Evolutionary conservation across 2,797 vertebrate genomes (phyloP), one percentile per base, ranked within the genome.

Genomic region (Enteromius treurensis): DNA sequence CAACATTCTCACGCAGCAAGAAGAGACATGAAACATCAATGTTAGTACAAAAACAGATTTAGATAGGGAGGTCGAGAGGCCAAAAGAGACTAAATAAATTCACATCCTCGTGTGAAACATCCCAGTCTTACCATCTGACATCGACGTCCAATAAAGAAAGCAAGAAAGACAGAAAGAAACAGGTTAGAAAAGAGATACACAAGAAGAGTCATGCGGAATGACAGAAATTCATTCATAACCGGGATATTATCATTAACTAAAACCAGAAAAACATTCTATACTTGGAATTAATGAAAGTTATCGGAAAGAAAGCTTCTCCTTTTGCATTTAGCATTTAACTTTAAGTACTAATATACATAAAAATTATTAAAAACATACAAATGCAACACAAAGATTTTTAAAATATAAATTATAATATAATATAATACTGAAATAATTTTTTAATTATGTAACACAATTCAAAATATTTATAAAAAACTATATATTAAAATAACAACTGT

Each of bases 101-200:
- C 17, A n/a, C 82, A 58, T 64, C 77, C 51, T 29, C 40, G 67
- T 70, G 15, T 80, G 34, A 78, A 78, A 47, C 23, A 69, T 79
- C 85, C 82, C 89, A 87, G 65, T 90, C 94, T 95, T 95, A 95
- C 94, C 94, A 95, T 95, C 94, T 95, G 91, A 93, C 55, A 90
- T 88, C 77, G 82, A 82, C 42, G 51, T 94, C 93, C 94, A 92
- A 81, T 90, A 78, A 86, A 92, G 88, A 91, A 79, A 86, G 93
- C 91, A 91, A 79, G 87, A 89, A 87, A 90, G 77, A 92, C 86
- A 90, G 81, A 92, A 26, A 89, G 77, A 90, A 55, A 87, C 60
- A 74, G 76, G 88, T 94, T 92, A 94, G 87, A 15, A 78, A 51
- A 85, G 87, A 90, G 69, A 79, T 8, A 34, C 19, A 69, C 79